Conservation (phyloP, 1,140 invertebrate species). For the Papilio xuthus region DNA sequence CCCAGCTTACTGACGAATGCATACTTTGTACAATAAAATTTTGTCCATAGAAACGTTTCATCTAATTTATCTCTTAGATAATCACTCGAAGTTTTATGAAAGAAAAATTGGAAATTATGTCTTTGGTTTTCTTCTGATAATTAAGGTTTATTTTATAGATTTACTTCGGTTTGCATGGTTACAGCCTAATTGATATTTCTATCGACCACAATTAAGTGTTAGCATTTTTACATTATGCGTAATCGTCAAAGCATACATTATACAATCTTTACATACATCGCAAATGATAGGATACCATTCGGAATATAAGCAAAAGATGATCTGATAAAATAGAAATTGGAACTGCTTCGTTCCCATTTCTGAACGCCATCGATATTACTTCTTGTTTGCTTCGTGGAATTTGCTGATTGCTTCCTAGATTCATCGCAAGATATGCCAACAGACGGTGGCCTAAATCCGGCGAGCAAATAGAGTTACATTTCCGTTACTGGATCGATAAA, state of each 20-base stretch:
- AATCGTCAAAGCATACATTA: not conserved
- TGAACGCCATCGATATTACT: constrained; percentile 39
- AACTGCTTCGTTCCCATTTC: constrained; percentile 41
- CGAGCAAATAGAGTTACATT: constrained; percentile 58
- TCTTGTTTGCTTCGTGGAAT: constrained; percentile 49
- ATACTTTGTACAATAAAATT: constrained; percentile 30
- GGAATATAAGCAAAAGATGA: not conserved
- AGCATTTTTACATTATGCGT: not conserved
- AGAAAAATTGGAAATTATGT: too few species aligned
- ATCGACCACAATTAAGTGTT: too few species aligned
- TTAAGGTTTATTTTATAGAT: too few species aligned
- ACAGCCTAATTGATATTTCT: too few species aligned
- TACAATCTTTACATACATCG: not conserved
- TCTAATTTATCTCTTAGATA: not conserved
- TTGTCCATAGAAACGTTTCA: not conserved
- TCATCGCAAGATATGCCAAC: constrained; percentile 47
- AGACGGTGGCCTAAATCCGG: constrained; percentile 49
- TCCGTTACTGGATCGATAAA: constrained; percentile 38
- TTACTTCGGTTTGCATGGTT: too few species aligned
- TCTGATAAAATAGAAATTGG: not conserved
- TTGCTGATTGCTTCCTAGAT: constrained; percentile 55
- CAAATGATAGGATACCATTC: not conserved
- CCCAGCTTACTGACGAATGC: constrained; percentile 39
- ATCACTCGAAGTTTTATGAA: too few species aligned
- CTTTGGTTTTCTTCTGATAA: too few species aligned